phyloP scores from a whole-genome alignment of 2,797 vertebrate species.

The Eospalax fontanierii region DNA sequence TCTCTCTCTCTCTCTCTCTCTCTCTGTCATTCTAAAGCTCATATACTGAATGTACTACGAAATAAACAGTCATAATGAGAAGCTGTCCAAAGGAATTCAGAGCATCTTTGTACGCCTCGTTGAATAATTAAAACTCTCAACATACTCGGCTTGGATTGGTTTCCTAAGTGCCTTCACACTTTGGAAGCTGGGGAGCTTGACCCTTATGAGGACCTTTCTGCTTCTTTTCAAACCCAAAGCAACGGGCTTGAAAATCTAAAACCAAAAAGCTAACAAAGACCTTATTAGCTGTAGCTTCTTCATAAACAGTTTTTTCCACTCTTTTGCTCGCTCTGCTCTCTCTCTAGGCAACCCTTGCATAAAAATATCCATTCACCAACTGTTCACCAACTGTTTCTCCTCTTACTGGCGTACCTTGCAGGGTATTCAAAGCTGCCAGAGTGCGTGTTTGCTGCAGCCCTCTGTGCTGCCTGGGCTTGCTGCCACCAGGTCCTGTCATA shows the following conservation, averaged over 20 bases:
- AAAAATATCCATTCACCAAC: constrained; percentile 92
- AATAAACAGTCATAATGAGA: constrained; percentile 57
- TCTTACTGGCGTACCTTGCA: constrained; percentile 88
- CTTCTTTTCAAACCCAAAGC: constrained; percentile 82
- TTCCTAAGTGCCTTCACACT: constrained; percentile 68
- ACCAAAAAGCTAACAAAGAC: constrained; percentile 85
- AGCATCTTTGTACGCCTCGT: constrained; percentile 73
- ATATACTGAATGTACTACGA: background rate
- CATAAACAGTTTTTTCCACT: constrained; percentile 83
- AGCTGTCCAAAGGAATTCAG: constrained; percentile 76
- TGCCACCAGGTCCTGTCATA: constrained; percentile 45
- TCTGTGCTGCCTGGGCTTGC: constrained; percentile 77
- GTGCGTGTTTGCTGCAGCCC: constrained; percentile 82
- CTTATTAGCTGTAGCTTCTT: constrained; percentile 90
- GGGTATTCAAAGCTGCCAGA: constrained; percentile 86
- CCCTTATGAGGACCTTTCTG: constrained; percentile 65
- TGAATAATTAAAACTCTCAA: constrained; percentile 79
- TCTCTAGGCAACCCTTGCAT: constrained; percentile 91
- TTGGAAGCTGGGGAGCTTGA: constrained; percentile 64
- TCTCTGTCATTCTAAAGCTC: background rate
- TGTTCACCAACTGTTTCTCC: constrained; percentile 92
- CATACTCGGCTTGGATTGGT: constrained; percentile 58
- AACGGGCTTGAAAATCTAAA: constrained; percentile 88
- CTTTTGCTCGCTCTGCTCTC: constrained; percentile 80
- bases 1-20: background rate